These are phyloP conservation scores for Morone chrysops DNA, from an alignment of 2,113 vertebrate species.

Conservation along the genomic window DNA sequence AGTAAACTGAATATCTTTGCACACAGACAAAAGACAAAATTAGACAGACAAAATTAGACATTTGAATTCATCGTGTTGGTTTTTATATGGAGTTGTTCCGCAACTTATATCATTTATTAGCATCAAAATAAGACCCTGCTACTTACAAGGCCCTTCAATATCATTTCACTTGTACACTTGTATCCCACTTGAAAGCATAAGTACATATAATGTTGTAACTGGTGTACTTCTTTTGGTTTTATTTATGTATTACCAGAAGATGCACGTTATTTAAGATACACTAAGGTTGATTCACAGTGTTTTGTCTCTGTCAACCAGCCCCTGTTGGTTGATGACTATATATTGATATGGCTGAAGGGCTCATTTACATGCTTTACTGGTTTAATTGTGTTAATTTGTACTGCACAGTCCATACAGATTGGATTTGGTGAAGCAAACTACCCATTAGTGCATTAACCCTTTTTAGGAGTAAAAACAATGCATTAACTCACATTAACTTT, in stretches of 20 bases:
- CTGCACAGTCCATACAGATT: background rate
- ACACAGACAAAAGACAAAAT: too few species aligned
- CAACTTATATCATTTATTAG: too few species aligned
- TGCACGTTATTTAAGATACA: background rate
- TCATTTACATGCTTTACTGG: conserved; percentile 28
- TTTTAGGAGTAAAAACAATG: conserved; percentile 33
- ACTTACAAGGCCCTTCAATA: too few species aligned
- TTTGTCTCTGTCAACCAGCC: background rate
- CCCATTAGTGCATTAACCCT: conserved; percentile 58
- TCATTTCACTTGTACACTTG: too few species aligned
- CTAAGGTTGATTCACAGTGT: background rate
- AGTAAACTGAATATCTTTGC: background rate
- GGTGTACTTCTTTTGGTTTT: background rate
- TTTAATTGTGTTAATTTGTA: conserved; percentile 31
- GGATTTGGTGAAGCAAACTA: conserved; percentile 12
- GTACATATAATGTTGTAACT: background rate
- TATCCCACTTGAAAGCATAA: background rate
- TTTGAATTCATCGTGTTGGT: too few species aligned
- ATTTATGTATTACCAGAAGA: background rate
- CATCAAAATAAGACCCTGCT: too few species aligned
- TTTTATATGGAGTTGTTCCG: background rate
- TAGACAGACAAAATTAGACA: too few species aligned
- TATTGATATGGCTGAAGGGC: conserved; percentile 4
- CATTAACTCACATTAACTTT: conserved; percentile 46
- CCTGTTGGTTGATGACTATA: background rate